Conservation (phyloP, 1,140 invertebrate genomes). For the Scaptomyza hsui region DNA sequence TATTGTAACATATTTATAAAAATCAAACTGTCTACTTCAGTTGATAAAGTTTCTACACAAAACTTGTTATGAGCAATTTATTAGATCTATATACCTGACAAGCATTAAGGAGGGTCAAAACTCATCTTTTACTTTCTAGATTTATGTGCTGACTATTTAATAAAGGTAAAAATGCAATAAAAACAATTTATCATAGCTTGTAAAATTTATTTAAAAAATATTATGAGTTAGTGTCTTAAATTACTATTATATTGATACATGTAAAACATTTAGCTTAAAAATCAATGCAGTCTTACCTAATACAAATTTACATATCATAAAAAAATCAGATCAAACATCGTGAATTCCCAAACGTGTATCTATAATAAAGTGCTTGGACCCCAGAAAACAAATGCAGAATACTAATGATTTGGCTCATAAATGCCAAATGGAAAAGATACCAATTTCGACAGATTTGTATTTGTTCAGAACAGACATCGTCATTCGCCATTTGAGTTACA, state of each 20-base stretch:
- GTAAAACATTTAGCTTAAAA: neutral
- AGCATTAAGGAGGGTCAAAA: too few relatives aligned
- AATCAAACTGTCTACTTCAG: neutral
- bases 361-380: conserved; percentile 15
- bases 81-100: too few relatives aligned
- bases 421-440: conserved; percentile 22
- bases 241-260: neutral
- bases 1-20: neutral
- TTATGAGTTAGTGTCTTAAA: neutral
- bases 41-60: neutral
- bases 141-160: neutral
- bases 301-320: conserved; percentile 7
- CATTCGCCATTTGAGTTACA: conserved; percentile 28
- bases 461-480: neutral
- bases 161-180: neutral
- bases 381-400: conserved; percentile 28
- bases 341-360: conserved; percentile 26
- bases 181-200: neutral
- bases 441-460: conserved; percentile 8
- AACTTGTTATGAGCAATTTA: too few relatives aligned
- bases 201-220: neutral
- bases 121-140: too few relatives aligned
- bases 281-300: neutral
- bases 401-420: conserved; percentile 32
- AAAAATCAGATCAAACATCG: conserved; percentile 26